Evolutionary conservation across 2,888 invertebrate genomes (phyloP), one percentile per base, ranked within the genome.

Genomic region (Sussaba pulchella): DNA sequence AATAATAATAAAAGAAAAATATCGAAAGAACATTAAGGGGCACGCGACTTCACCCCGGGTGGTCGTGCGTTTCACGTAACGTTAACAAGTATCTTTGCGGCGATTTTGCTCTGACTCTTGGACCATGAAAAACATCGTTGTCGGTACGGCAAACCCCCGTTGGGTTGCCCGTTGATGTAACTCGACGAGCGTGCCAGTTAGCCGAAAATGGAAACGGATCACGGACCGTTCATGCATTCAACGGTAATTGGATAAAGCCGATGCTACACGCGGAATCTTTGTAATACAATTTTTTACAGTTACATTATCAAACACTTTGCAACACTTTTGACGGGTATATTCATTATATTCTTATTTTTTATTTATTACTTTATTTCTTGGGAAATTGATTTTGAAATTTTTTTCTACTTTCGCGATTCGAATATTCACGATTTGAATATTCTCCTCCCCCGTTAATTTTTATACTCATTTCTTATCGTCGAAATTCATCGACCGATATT

Each of bases 21-120:
- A 64, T 47, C n/a, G 47, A 71, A 75, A 50, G 59, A 59, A 66
- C 31, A 41, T 52, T 54, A 39, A n/a, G 2, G 52, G 87, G 82
- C 86, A 86, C 88, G 89, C 87, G 89, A 78, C 86, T 77, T 79
- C 88, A 26, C 90, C 81, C 64, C 88, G 86, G 90, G 90, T 88
- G 90, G 90, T 85, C 87, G 80, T 54, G 3, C 61, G 17, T 77
- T 61, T 87, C 84, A 79, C 83, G 81, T 69, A 87, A 87, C 87
- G 86, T 86, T 90, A 90, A 87, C 89, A 88, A 89, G 89, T 89
- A 89, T 87, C 87, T 86, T 87, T 77, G 61, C 61, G 69, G 77
- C 69, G 72, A 72, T 21, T 24, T 2, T 54, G 57, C 26, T 87
- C 85, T 47, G 84, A 84, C 84, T 81, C 76, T 67, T 75, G 78